A percentile compares a stretch with the other conserved stretches of the same genome.
phyloP scores from a whole-genome alignment of 2,797 vertebrate genomes.

The Heterohyrax brucei region DNA sequence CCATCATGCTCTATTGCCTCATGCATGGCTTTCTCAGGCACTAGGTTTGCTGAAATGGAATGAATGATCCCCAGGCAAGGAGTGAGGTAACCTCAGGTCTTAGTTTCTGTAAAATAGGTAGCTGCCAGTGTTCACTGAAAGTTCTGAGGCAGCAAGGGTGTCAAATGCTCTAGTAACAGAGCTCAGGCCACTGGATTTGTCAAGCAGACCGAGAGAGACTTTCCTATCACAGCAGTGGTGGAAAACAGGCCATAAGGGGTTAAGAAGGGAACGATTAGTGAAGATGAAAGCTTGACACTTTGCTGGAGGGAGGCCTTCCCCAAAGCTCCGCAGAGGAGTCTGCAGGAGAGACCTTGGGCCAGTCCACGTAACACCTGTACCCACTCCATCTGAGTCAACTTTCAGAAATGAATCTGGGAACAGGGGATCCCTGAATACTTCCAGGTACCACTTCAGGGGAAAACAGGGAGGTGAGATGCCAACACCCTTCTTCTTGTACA shows the following conservation, averaged over 20 bases:
- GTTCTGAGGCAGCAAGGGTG: not conserved
- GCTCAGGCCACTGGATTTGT: not conserved
- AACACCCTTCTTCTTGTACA: not conserved
- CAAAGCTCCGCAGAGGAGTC: constrained; percentile 2
- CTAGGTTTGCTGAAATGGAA: not conserved
- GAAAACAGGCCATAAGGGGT: not conserved
- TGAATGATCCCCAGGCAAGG: not conserved
- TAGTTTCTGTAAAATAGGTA: not conserved
- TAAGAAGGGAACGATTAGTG: not conserved
- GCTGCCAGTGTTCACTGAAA: not conserved
- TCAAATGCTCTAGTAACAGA: not conserved
- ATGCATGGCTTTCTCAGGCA: not conserved
- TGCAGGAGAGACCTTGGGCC: not conserved
- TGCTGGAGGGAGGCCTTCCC: not conserved
- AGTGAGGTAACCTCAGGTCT: not conserved
- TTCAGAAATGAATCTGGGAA: not conserved
- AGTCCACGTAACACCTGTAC: not conserved
- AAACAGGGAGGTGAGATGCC: not conserved
- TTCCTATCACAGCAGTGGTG: not conserved
- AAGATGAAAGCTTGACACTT: not conserved
- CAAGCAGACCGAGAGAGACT: not conserved
- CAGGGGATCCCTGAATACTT: not conserved
- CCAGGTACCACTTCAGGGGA: not conserved
- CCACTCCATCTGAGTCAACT: not conserved
- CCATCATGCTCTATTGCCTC: fast-evolving